These are phyloP conservation scores for Myripristis murdjan DNA, from an alignment of 2,797 vertebrate species.

Conservation along the genomic window DNA sequence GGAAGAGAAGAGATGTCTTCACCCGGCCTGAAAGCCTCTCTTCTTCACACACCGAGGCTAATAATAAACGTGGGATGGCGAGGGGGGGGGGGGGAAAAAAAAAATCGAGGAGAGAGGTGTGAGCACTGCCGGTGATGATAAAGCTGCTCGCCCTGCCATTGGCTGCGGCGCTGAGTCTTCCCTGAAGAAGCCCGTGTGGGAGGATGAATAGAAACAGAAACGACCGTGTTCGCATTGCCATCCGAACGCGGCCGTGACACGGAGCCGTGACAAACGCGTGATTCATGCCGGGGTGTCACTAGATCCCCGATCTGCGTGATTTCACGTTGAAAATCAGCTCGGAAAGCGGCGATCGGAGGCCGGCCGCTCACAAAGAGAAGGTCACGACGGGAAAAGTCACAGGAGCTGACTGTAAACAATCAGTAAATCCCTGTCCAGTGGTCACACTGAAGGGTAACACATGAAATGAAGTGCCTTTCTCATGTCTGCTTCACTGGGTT, in stretches of 20 bases:
- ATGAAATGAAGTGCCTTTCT: not conserved
- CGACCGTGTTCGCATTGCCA: conserved; percentile 28
- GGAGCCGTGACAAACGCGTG: conserved; percentile 37
- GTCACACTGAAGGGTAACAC: too few relatives aligned
- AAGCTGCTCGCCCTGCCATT: conserved; percentile 52
- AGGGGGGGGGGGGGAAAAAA: not conserved
- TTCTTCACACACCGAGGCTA: conserved; percentile 40
- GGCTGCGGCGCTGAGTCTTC: conserved; percentile 47
- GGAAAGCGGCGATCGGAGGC: not conserved
- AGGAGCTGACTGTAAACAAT: not conserved
- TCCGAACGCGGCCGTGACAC: conserved; percentile 19
- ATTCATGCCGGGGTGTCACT: conserved; percentile 31
- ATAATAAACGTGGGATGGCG: conserved; percentile 50
- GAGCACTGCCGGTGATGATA: conserved; percentile 36
- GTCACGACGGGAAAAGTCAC: not conserved
- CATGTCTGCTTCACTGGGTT: conserved; percentile 21
- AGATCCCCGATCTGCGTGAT: conserved; percentile 1
- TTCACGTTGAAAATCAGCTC: conserved; percentile 13
- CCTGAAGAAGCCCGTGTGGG: conserved; percentile 56
- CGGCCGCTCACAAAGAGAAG: not conserved
- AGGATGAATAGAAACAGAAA: conserved; percentile 44
- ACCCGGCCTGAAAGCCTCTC: conserved; percentile 23
- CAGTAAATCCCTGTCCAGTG: not conserved
- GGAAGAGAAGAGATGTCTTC: conserved; percentile 27
- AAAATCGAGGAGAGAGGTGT: conserved; percentile 28